Base-by-base conservation (phyloP, 2,888 invertebrate genomes). In the Timandra comae region DNA sequence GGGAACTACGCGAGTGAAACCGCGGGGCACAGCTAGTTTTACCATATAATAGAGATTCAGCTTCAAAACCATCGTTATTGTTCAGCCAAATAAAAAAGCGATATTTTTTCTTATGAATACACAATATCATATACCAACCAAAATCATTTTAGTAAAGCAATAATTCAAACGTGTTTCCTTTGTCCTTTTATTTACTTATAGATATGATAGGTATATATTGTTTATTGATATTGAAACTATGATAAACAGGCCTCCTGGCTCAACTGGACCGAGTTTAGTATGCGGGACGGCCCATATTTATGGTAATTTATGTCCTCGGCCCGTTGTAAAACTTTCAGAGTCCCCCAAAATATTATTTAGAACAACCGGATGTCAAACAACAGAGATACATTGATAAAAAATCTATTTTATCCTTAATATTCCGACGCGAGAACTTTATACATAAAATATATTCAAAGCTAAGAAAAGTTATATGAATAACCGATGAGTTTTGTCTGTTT, bases 291-390 rank as follows among this genome's bases (percentile, higher is more conserved):
- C 48, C 52, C 47, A 61, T 67, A 66, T 70, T 64, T 71, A 71
- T 71, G 71, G 67, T 62, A 72, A 73, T 73, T 64, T 66, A 70
- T 68, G 56, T 60, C 56, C 46, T 48, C 54, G 61, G 64, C 56
- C 63, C 60, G 59, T 47, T 66, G 63, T 70, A 56, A 68, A 70
- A 68, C 56, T 69, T 69, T 62, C 58, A 51, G 27, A 29, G 21
- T n/a, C n/a, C 23, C 23, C 23, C 23, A 8, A 23, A 23, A 23
- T 8, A 9, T 7, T 29, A 37, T 37, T 47, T 43, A 41, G 35
- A 54, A 49, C 40, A 43, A 47, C 46, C 38, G 32, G 31, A n/a
- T n/a, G n/a, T 30, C 19, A 9, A 28, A 24, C 2, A 24, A 12
- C 7, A 29, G 20, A 27, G 3, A 10, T 21, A 27, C 11, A 27